Evolutionary conservation across 2,888 invertebrate species (phyloP).

Genomic region (Malachius bipustulatus): DNA sequence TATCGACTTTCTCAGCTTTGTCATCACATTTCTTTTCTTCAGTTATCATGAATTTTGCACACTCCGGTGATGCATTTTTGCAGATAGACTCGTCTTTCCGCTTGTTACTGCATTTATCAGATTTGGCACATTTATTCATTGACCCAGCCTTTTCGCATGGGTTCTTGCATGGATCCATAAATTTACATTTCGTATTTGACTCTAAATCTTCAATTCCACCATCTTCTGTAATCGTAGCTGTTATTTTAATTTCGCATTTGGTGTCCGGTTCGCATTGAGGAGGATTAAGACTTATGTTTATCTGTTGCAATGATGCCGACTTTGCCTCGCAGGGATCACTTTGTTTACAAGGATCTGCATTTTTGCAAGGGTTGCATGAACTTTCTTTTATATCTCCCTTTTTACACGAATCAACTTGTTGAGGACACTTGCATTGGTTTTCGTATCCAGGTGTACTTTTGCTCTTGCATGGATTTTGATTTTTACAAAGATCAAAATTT

Average conservation of each 20-base stretch:
- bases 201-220: background rate
- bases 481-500: constrained; percentile 1
- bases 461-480: background rate
- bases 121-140: too few species aligned
- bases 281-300: too few species aligned
- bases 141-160: constrained; percentile 1
- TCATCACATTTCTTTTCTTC: constrained; percentile 1
- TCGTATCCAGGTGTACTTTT: too few species aligned
- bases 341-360: background rate
- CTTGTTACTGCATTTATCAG: constrained; percentile 3
- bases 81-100: background rate
- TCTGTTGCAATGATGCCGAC: too few species aligned
- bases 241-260: constrained; percentile 4
- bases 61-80: constrained; percentile 4
- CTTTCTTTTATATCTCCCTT: too few species aligned
- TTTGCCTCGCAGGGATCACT: constrained; percentile 3
- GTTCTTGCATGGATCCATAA: constrained; percentile 1
- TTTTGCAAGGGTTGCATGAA: too few species aligned
- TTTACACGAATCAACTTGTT: background rate
- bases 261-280: too few species aligned
- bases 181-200: constrained; percentile 8
- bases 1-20: background rate
- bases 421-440: too few species aligned
- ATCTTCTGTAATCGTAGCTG: background rate
- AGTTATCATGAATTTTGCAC: background rate